These are phyloP conservation scores for Eupleurogrammus muticus DNA, from an alignment of 2,797 vertebrate species.

Conservation along the genomic window DNA sequence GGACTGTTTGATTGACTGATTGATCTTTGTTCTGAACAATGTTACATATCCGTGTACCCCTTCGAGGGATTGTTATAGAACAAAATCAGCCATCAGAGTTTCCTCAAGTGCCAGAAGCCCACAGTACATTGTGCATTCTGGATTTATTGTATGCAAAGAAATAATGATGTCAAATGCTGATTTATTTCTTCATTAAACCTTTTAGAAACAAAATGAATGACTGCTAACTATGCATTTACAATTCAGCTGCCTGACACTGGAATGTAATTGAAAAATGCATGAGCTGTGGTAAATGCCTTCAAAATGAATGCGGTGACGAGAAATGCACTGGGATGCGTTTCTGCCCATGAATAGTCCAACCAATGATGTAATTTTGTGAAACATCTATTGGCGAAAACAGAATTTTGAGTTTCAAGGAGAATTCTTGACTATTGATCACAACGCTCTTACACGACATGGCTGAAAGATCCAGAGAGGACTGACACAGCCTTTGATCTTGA, in stretches of 20 bases:
- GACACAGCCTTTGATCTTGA: constrained; percentile 59
- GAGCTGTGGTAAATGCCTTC: constrained; percentile 34
- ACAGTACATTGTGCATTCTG: constrained; percentile 7
- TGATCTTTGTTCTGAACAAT: constrained; percentile 27
- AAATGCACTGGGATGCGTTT: constrained; percentile 20
- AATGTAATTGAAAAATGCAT: constrained; percentile 54
- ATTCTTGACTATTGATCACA: constrained; percentile 68
- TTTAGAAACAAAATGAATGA: constrained; percentile 47
- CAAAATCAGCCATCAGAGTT: constrained; percentile 34
- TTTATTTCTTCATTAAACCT: constrained; percentile 60
- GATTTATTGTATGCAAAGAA: constrained; percentile 41
- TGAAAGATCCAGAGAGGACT: constrained; percentile 51
- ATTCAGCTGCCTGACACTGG: constrained; percentile 37
- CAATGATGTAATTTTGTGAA: constrained; percentile 74
- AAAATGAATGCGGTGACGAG: constrained; percentile 32
- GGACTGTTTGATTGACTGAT: no score
- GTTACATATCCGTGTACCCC: constrained; percentile 6
- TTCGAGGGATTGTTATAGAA: constrained; percentile 15
- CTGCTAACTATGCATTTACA: constrained; percentile 54
- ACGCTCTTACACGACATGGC: constrained; percentile 55
- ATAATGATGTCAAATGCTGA: constrained; percentile 55
- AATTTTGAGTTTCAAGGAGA: constrained; percentile 68
- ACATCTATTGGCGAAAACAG: constrained; percentile 55
- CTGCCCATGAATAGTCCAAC: constrained; percentile 39
- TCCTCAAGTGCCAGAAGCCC: constrained; percentile 55